Percentiles rank a stretch among this genome's conserved stretches.
Evolutionary conservation across 2,888 invertebrate species (phyloP).

Genomic region (Protula sp.): DNA sequence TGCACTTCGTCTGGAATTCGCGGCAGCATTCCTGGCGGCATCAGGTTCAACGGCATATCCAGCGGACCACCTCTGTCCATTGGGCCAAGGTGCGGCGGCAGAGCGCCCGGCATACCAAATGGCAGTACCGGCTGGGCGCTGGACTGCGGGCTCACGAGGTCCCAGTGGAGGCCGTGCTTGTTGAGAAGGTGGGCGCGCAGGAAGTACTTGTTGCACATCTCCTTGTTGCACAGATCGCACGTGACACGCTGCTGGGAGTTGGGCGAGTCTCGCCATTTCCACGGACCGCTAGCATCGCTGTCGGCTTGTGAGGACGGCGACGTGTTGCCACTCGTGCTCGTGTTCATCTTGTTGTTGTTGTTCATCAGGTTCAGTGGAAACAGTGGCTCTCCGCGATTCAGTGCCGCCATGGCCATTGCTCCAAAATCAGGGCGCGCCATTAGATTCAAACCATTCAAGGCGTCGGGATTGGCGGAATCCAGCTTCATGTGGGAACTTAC

Average conservation of each 20-base stretch:
- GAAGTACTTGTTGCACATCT: slow-evolving; percentile 54
- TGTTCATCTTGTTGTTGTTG: background rate
- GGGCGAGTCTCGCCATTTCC: slow-evolving; percentile 45
- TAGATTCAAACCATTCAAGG: background rate
- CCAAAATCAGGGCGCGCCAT: background rate
- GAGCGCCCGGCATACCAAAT: background rate
- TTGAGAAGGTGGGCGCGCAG: slow-evolving; percentile 52
- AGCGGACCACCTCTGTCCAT: background rate
- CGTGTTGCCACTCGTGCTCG: background rate
- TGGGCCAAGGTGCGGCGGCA: background rate
- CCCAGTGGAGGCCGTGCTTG: slow-evolving; percentile 49
- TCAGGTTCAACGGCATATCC: background rate
- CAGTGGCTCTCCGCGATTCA: background rate
- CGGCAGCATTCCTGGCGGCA: background rate
- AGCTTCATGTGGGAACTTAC: background rate
- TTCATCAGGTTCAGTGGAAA: background rate
- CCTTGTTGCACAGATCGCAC: slow-evolving; percentile 52
- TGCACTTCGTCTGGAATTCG: background rate
- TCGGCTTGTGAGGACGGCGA: background rate
- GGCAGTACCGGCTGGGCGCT: background rate
- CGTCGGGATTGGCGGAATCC: background rate
- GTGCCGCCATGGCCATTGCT: too few relatives aligned
- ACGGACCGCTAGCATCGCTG: background rate
- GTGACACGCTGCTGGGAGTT: slow-evolving; percentile 42
- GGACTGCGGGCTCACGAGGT: slow-evolving; percentile 30